Percentiles rank a stretch among this genome's conserved stretches.
Evolutionary conservation across 2,113 vertebrate species (phyloP).

Genomic region (Sinosuthora webbiana): DNA sequence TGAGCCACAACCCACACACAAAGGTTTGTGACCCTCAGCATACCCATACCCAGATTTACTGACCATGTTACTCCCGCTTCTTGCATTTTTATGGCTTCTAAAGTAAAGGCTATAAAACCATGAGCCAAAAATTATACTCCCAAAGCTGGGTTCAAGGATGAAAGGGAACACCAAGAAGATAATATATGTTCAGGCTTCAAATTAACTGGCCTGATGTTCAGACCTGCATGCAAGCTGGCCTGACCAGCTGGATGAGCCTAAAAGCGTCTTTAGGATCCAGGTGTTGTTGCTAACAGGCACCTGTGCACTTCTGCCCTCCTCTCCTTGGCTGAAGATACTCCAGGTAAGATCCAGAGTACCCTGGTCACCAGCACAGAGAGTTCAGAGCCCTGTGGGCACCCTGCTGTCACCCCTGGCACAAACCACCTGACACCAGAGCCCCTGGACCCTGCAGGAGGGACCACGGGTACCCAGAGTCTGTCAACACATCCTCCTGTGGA

Average conservation of each 20-base stretch:
- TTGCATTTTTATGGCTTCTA: neutral
- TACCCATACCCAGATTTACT: neutral
- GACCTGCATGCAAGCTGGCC: neutral
- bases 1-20: neutral
- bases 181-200: neutral
- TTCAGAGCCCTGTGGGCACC: neutral
- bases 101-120: neutral
- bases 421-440: neutral
- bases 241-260: neutral
- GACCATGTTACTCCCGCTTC: neutral
- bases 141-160: neutral
- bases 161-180: neutral
- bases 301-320: neutral
- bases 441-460: neutral
- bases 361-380: neutral
- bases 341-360: neutral
- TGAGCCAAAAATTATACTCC: neutral
- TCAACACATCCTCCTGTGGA: neutral
- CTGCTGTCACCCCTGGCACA: neutral
- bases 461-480: accelerated
- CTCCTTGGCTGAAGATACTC: neutral
- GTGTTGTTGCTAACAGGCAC: neutral
- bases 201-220: neutral
- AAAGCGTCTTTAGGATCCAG: neutral
- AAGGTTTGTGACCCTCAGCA: neutral